Base-by-base conservation (phyloP, 2,888 invertebrate species). In the Entomobrya proxima region DNA sequence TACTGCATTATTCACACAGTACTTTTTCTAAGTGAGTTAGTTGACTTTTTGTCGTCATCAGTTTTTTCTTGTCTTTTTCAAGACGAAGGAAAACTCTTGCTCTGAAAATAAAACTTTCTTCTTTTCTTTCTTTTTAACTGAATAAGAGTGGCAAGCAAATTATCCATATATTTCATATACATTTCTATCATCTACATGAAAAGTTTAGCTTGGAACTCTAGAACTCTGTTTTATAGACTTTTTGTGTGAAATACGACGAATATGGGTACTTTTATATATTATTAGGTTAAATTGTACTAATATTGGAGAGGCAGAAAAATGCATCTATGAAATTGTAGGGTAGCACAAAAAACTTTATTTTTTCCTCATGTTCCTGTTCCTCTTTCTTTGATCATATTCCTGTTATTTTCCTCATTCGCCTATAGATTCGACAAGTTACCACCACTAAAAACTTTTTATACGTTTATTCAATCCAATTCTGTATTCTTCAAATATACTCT, bases 1-100 rank as follows among this genome's bases (percentile, higher is more conserved):
- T 18, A 21, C 30, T 2, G n/a, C 58, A 27, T 15, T 58, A 58
- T 58, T 15, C 0, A 30, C 24, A 35, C n/a, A 30, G 35, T 44
- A 72, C 74, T 76, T 55, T 37, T 67, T 74, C 30, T 74, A 74
- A 74, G 35, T 50, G 50, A 74, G 74, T 74, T 74, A 74, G 47
- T 35, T 50, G 74, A 74, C 74, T 74, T 74, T 74, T 74, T 64
- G 64, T 74, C 74, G 74, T 32, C 74, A 52, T 32, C 74, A 74
- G 30, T 74, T 50, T 32, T 50, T 74, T 40, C 67, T 40, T 37
- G n/a, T 37, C 58, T 64, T 27, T 67, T 67, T 24, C 40, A 67
- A 67, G 24, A 15, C 21, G 24, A 50, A 55, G 27, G 24, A 74
- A 50, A 74, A 74, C n/a, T 44, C 44, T 44, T 27, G 11, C 50